phyloP scores from a whole-genome alignment of 2,888 invertebrate genomes.

The Ditula angustiorana region DNA sequence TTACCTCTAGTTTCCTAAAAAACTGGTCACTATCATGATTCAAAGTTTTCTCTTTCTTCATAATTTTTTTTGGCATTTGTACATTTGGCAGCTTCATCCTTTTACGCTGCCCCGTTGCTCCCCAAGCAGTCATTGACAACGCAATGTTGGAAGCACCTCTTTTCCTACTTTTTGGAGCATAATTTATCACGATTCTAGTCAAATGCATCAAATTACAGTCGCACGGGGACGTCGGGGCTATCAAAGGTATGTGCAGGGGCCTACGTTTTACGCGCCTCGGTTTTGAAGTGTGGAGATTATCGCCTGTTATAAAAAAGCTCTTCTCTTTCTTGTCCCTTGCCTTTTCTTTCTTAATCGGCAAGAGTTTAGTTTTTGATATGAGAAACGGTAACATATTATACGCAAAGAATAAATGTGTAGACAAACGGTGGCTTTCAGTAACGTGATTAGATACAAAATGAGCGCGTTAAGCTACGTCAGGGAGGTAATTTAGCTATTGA shows the following conservation, averaged over 20 bases:
- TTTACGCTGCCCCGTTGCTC: constrained; percentile 65
- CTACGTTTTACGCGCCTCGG: constrained; percentile 56
- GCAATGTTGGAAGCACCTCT: constrained; percentile 68
- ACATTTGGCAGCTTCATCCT: constrained; percentile 68
- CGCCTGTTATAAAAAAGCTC: constrained; percentile 59
- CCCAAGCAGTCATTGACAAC: constrained; percentile 69
- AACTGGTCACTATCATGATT: constrained; percentile 69
- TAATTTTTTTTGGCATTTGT: constrained; percentile 57
- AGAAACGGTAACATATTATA: constrained; percentile 71
- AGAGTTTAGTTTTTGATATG: constrained; percentile 71
- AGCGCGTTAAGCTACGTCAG: neutral
- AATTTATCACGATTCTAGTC: constrained; percentile 68
- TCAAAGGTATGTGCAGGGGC: constrained; percentile 55
- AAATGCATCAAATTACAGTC: constrained; percentile 73
- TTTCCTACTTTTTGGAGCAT: constrained; percentile 68
- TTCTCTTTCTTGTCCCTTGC: constrained; percentile 54
- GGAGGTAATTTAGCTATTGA: constrained; percentile 46
- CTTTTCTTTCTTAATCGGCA: constrained; percentile 63
- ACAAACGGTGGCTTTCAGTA: constrained; percentile 29
- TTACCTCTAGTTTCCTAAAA: constrained; percentile 80
- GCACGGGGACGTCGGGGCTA: constrained; percentile 54
- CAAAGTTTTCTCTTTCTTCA: constrained; percentile 57
- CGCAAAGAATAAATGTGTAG: constrained; percentile 31
- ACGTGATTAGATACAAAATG: constrained; percentile 8
- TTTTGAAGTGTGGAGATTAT: constrained; percentile 59